Base-by-base conservation (phyloP, 1,140 invertebrate species). In the Chironomus striatipennis region DNA sequence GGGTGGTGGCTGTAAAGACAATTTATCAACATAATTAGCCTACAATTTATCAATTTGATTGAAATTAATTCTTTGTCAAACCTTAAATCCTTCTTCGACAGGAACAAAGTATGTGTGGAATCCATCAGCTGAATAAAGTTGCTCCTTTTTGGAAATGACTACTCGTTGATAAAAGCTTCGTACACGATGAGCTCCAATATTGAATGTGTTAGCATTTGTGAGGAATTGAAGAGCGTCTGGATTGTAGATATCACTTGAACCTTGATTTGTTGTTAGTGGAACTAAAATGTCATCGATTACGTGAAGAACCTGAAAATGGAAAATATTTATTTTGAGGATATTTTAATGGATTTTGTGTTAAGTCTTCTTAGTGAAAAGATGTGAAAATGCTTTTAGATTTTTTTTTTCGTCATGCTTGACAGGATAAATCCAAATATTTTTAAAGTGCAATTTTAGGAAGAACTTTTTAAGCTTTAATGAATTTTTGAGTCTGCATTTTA, bases 21-120 rank as follows among this genome's bases (percentile, higher is more conserved):
- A 77, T 75, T 34, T 65, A 72, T 75, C 21, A 74, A 70, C 72
- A 64, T 74, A 76, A 76, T 74, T 67, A 34, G 2, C 1, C 5
- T 34, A 75, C 75, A 43, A 73, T 57, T n/a, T 64, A 17, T 18
- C 43, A 74, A 74, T 10, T 21, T 70, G 8, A 64, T 43, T 2
- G 20, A 21, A 18, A 7, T 3, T 74, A 65, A 18, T 42, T 72
- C 10, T 43, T 21, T 75, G 78, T 78, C 84, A 34, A 84, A 93
- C 92, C 87, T 91, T 91, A 78, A 94, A 93, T 57, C 91, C 92
- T 81, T 93, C 91, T 83, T 95, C 93, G n/a, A 95, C 88, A 8
- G 94, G 93, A 79, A 96, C 90, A 80, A 96, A 93, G 81, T 94
- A 96, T 6, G 94, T 96, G 82, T 91, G 89, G 76, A 87, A 85